Base-by-base conservation (phyloP, 2,113 vertebrate species). In the Gopherus flavomarginatus region DNA sequence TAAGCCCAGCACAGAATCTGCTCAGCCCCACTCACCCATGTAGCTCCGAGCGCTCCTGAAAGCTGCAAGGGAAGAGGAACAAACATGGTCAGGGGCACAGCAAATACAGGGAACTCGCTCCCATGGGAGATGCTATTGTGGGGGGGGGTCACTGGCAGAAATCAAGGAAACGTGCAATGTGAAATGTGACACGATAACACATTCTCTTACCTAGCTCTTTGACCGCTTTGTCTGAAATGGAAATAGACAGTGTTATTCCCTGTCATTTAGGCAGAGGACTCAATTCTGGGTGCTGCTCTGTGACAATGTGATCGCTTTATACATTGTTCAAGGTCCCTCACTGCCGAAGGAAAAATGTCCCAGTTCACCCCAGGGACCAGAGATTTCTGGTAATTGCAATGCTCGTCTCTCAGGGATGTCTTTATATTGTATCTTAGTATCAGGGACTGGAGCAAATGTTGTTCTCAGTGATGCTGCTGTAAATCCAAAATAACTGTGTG, bases 301-400 rank as follows among this genome's bases (percentile, higher is more conserved):
- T 69, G 31, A 69, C 4, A 1, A 1, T 19, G 35, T 69, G 35
- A 69, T 38, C 35, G 0, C 8, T 38, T 69, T n/a, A 69, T 4
- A 17, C 7, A 9, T 19, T 2, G 35, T 17, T n/a, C 17, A n/a
- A 21, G 65, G 14, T 13, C 14, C 31, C 31, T 17, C 62, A 17
- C 62, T 65, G 31, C 62, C 17, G 16, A 35, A 65, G 16, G 16
- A 65, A 35, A 65, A 65, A 65, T 65, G 62, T 65, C 31, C 7
- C 14, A 13, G 31, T 65, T 65, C 62, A n/a, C 6, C 31, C 16
- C 16, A 52, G 13, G 14, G 13, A 65, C 59, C 31, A 31, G 59
- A 62, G 13, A 62, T 62, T 13, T 62, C 50, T 52, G 50, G 4
- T 52, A 52, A 52, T 14, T 14, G 31, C 62, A 17, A 19, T n/a